Conservation (phyloP, 2,113 vertebrate genomes). For the Platichthys stellatus region DNA sequence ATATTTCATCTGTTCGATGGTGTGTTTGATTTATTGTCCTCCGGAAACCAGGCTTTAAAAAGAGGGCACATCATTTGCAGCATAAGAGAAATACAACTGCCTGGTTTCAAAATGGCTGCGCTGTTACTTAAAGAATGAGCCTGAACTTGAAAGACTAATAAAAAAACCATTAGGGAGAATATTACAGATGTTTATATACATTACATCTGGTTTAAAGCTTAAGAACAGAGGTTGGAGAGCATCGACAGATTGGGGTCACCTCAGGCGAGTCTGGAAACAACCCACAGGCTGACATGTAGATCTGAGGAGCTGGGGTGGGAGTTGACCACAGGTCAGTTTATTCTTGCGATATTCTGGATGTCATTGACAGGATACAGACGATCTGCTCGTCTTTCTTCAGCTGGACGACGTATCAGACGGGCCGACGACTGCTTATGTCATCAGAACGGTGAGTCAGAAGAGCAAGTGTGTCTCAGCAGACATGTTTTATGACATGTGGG, state of each 20-base stretch:
- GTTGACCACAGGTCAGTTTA: conserved; percentile 14
- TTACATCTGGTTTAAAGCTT: background rate
- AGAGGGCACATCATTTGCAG: conserved; percentile 30
- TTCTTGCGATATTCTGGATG: conserved; percentile 33
- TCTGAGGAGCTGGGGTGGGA: background rate
- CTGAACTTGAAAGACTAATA: background rate
- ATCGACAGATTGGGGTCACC: conserved; percentile 8
- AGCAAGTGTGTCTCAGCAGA: conserved; percentile 23
- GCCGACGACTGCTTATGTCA: conserved; percentile 55
- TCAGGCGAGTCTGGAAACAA: conserved; percentile 20
- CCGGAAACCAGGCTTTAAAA: conserved; percentile 23
- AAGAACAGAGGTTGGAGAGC: conserved; percentile 1
- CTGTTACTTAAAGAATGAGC: conserved; percentile 2
- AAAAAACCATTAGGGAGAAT: background rate
- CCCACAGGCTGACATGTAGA: conserved; percentile 9
- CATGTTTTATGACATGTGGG: conserved; percentile 59
- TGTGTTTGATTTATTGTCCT: conserved; percentile 36
- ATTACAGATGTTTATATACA: background rate
- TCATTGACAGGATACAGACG: conserved; percentile 46
- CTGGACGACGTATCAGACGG: conserved; percentile 52
- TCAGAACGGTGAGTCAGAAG: conserved; percentile 34
- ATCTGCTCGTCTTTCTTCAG: conserved; percentile 47
- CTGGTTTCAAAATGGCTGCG: conserved; percentile 23
- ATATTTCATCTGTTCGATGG: conserved; percentile 28
- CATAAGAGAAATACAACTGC: conserved; percentile 32